phyloP scores from a whole-genome alignment of 2,797 vertebrate species.

The Thripadectes ignobilis region DNA sequence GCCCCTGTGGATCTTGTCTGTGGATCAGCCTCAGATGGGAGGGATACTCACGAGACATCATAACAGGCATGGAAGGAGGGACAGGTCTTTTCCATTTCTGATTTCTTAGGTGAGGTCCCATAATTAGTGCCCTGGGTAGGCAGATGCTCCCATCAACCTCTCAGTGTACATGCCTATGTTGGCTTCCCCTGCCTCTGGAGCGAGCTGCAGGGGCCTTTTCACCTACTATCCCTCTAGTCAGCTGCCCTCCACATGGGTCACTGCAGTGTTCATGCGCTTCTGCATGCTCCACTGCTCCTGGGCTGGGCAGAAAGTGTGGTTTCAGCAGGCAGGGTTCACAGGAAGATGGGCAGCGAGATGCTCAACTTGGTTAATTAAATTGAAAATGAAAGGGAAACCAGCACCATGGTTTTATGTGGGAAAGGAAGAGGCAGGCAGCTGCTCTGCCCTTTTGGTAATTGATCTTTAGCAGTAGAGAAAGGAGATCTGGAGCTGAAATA shows the following conservation, averaged over 20 bases:
- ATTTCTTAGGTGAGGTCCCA: background rate
- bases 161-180: fast-evolving
- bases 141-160: background rate
- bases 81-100: background rate
- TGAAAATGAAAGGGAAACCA: background rate
- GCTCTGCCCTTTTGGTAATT: background rate
- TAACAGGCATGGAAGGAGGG: background rate
- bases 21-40: fast-evolving
- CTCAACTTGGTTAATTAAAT: constrained; percentile 1
- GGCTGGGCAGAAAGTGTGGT: background rate
- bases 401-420: background rate
- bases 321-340: background rate
- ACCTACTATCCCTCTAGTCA: fast-evolving
- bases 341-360: fast-evolving
- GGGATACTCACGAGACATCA: fast-evolving
- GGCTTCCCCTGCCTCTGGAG: background rate
- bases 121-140: background rate
- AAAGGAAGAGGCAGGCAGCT: background rate
- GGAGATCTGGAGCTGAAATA: background rate
- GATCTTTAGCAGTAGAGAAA: background rate
- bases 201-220: background rate
- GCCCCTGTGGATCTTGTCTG: background rate
- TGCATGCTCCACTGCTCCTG: background rate
- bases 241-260: background rate
- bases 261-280: background rate